These are phyloP conservation scores for Orientallactaga bullata DNA, from an alignment of 2,113 vertebrate genomes.

Conservation along the genomic window DNA sequence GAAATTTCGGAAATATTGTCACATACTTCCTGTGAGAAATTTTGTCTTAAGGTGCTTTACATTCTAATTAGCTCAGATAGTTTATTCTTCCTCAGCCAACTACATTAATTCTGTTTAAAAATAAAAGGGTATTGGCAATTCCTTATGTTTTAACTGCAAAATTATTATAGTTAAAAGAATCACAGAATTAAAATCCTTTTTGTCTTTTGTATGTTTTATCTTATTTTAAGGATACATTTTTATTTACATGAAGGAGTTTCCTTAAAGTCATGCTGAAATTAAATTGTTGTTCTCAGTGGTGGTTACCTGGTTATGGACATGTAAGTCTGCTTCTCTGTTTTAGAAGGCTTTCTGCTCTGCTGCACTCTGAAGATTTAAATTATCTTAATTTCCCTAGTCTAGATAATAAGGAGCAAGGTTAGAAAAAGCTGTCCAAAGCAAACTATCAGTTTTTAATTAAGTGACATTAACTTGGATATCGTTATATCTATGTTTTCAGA, in stretches of 20 bases:
- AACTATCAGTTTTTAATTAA: slow-evolving; percentile 79
- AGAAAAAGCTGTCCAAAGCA: slow-evolving; percentile 63
- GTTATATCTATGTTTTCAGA: slow-evolving; percentile 72
- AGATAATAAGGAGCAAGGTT: slow-evolving; percentile 69
- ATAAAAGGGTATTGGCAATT: neutral
- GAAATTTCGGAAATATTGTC: neutral
- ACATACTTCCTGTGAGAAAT: slow-evolving; percentile 9
- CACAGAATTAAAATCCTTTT: neutral
- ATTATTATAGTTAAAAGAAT: slow-evolving; percentile 7
- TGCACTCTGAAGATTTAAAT: slow-evolving; percentile 69
- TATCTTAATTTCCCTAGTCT: slow-evolving; percentile 48
- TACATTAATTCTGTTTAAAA: slow-evolving; percentile 48
- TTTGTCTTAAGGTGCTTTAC: slow-evolving; percentile 35
- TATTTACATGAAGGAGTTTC: slow-evolving; percentile 38
- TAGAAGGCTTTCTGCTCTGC: slow-evolving; percentile 43
- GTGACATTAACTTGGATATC: slow-evolving; percentile 65
- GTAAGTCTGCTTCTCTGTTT: neutral
- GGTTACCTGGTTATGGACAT: neutral
- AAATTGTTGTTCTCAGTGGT: slow-evolving; percentile 39
- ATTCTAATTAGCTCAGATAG: slow-evolving; percentile 28
- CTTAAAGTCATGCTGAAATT: slow-evolving; percentile 67
- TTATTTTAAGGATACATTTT: slow-evolving; percentile 29
- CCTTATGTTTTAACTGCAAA: slow-evolving; percentile 28
- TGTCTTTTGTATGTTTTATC: slow-evolving; percentile 21
- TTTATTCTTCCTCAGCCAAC: slow-evolving; percentile 12